A percentile compares a stretch with the other conserved stretches of the same genome.
Evolutionary conservation across 2,888 invertebrate genomes (phyloP).

Genomic region (Acleris literana): DNA sequence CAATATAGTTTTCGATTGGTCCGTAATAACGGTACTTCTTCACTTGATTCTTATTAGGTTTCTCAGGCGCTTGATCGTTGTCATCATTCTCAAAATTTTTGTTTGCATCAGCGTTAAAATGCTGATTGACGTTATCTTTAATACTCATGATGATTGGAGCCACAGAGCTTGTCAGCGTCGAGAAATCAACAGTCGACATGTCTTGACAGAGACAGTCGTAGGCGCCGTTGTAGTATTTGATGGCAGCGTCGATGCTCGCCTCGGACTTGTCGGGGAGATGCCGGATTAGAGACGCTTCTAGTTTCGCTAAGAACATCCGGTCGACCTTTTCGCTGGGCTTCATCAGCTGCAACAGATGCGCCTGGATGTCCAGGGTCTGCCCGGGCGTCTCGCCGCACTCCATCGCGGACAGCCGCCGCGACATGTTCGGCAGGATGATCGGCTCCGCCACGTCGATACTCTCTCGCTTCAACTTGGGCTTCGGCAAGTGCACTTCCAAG

Average conservation of each 20-base stretch:
- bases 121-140: slow-evolving; percentile 77
- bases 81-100: slow-evolving; percentile 76
- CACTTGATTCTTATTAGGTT: slow-evolving; percentile 62
- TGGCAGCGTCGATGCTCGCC: slow-evolving; percentile 66
- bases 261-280: slow-evolving; percentile 74
- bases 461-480: slow-evolving; percentile 71
- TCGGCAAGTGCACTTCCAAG: slow-evolving; percentile 60
- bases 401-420: slow-evolving; percentile 69
- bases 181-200: slow-evolving; percentile 63
- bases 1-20: slow-evolving; percentile 69
- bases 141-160: slow-evolving; percentile 80
- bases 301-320: slow-evolving; percentile 59
- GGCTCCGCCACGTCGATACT: slow-evolving; percentile 77
- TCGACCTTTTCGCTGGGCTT: slow-evolving; percentile 69
- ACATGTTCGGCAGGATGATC: slow-evolving; percentile 72
- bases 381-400: slow-evolving; percentile 63
- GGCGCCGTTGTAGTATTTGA: slow-evolving; percentile 67
- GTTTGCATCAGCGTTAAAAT: slow-evolving; percentile 70
- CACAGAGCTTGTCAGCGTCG: slow-evolving; percentile 67
- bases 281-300: slow-evolving; percentile 65
- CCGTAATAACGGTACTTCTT: slow-evolving; percentile 78
- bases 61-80: slow-evolving; percentile 63
- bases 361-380: slow-evolving; percentile 50
- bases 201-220: slow-evolving; percentile 68
- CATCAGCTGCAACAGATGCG: slow-evolving; percentile 57